Conservation (phyloP, 2,113 vertebrate genomes). For the Protobothrops mucrosquamatus region DNA sequence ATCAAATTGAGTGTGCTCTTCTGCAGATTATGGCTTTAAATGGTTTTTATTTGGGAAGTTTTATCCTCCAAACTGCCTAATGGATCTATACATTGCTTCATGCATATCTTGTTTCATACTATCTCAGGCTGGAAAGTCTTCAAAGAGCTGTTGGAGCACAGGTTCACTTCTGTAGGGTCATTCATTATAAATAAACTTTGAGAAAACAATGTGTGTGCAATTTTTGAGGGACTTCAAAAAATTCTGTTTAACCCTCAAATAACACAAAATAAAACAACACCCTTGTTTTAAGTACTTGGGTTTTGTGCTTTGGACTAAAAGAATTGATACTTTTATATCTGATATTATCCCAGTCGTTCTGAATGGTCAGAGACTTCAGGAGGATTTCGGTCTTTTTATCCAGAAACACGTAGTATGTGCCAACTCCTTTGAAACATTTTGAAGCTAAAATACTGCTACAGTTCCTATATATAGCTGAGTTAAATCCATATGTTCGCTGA, state of each 20-base stretch:
- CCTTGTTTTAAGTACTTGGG: neutral
- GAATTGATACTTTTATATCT: neutral
- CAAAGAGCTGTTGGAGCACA: neutral
- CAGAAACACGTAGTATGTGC: neutral
- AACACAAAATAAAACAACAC: neutral
- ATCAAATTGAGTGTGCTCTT: neutral
- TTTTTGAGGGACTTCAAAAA: neutral
- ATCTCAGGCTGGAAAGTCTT: neutral
- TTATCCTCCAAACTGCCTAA: neutral
- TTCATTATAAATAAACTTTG: neutral
- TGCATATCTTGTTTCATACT: neutral
- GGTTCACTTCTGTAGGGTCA: neutral
- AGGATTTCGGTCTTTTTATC: neutral
- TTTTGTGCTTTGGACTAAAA: neutral
- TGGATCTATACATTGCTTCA: neutral
- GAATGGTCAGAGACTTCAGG: neutral
- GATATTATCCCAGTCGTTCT: neutral
- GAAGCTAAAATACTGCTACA: neutral
- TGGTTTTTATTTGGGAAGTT: neutral
- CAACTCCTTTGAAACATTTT: neutral
- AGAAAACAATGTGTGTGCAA: neutral
- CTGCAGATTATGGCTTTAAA: neutral
- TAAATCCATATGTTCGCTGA: no score
- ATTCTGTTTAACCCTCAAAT: neutral
- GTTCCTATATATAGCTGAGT: neutral